Percentiles rank a stretch among this genome's conserved stretches.
Evolutionary conservation across 1,140 invertebrate genomes (phyloP).

Genomic region (Sarcophaga bullata): DNA sequence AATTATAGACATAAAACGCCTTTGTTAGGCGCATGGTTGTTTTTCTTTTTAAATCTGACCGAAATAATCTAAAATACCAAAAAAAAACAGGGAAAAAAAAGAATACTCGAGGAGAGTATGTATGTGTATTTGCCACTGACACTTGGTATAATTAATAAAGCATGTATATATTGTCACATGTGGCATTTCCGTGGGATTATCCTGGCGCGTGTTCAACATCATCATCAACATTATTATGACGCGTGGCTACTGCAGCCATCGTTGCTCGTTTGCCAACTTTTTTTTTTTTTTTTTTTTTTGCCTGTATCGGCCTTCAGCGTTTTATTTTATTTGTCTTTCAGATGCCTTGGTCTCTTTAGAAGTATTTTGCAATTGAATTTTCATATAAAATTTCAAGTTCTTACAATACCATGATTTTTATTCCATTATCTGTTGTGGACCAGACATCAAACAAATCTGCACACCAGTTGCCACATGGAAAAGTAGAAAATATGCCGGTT

Average conservation of each 20-base stretch:
- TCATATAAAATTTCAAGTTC: slow-evolving; percentile 7
- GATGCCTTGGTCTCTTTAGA: not conserved
- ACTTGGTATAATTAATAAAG: slow-evolving; percentile 37
- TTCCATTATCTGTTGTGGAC: slow-evolving; percentile 32
- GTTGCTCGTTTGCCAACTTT: not conserved
- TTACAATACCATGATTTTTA: slow-evolving; percentile 22
- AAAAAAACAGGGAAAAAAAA: not conserved
- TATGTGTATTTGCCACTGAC: not conserved
- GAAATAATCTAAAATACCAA: not conserved
- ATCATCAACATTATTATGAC: slow-evolving; percentile 39
- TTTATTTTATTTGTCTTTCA: too few species aligned
- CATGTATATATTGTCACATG: slow-evolving; percentile 35
- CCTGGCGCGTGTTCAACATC: slow-evolving; percentile 38
- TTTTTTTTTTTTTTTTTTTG: not conserved
- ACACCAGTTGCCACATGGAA: not conserved
- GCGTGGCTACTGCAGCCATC: slow-evolving; percentile 36
- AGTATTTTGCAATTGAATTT: not conserved
- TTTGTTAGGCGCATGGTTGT: not conserved
- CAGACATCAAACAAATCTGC: slow-evolving; percentile 29
- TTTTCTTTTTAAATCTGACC: not conserved
- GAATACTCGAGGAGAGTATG: too few species aligned
- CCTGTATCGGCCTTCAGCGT: too few species aligned
- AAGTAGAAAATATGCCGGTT: not conserved
- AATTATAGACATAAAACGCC: too few species aligned
- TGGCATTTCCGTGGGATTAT: slow-evolving; percentile 36